Conservation (phyloP, 2,888 invertebrate species). For the Chydorus sphaericus region DNA sequence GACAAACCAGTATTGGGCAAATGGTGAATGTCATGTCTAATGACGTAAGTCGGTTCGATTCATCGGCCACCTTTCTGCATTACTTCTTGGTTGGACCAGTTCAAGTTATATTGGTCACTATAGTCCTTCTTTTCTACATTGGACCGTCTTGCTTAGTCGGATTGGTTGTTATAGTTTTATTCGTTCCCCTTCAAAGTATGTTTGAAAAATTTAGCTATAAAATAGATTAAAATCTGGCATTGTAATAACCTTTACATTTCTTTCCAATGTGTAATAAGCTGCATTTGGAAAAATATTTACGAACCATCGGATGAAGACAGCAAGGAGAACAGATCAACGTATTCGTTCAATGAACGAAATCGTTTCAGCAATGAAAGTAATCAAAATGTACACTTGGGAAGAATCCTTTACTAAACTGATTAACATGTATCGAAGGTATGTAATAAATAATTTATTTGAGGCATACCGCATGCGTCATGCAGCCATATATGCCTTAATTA, state of each 20-base stretch:
- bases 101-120: conserved; percentile 62
- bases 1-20: conserved; percentile 78
- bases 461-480: too few species aligned
- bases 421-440: conserved; percentile 8
- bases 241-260: too few species aligned
- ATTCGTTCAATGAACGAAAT: conserved; percentile 38
- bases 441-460: not conserved
- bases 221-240: too few species aligned
- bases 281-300: conserved; percentile 29
- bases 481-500: too few species aligned
- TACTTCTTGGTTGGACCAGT: conserved; percentile 49
- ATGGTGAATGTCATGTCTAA: conserved; percentile 88
- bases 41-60: conserved; percentile 84
- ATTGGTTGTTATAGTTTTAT: conserved; percentile 56
- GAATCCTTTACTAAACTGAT: conserved; percentile 32
- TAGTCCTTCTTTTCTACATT: conserved; percentile 60
- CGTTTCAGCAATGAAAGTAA: conserved; percentile 36
- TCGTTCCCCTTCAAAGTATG: conserved; percentile 74
- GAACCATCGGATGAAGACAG: conserved; percentile 31
- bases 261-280: too few species aligned
- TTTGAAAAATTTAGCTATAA: too few species aligned
- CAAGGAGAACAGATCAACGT: conserved; percentile 34
- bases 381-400: conserved; percentile 44
- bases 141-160: conserved; percentile 58
- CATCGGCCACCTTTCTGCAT: conserved; percentile 41